A percentile compares a stretch with the other conserved stretches of the same genome.
phyloP scores from a whole-genome alignment of 2,113 vertebrate species.

The Ammodytes marinus region DNA sequence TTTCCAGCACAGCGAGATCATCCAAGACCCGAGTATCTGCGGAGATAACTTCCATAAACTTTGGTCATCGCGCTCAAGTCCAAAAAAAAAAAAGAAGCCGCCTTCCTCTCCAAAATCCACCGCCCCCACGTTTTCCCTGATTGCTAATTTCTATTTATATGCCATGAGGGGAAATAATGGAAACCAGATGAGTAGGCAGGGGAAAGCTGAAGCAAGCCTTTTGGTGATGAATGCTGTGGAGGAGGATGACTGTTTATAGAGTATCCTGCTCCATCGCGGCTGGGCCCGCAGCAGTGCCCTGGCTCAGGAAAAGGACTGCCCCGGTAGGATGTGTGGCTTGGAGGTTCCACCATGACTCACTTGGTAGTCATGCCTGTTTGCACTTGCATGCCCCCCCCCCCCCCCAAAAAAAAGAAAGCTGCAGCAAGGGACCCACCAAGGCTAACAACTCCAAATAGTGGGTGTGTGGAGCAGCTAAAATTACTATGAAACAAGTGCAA shows the following conservation, averaged over 20 bases:
- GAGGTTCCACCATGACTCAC: conserved; percentile 83
- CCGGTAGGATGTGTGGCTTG: conserved; percentile 72
- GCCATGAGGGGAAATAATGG: conserved; percentile 75
- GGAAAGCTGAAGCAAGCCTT: conserved; percentile 63
- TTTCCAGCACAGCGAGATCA: conserved; percentile 19
- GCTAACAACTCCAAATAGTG: conserved; percentile 73
- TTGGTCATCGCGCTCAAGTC: conserved; percentile 44
- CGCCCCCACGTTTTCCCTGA: conserved; percentile 69
- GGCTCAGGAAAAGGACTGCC: conserved; percentile 72
- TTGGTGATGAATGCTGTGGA: conserved; percentile 67
- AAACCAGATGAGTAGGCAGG: conserved; percentile 75
- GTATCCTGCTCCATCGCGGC: conserved; percentile 59
- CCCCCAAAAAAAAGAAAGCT: conserved; percentile 50
- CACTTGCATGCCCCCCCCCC: conserved; percentile 45
- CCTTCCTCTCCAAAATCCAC: conserved; percentile 60
- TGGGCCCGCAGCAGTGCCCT: conserved; percentile 53
- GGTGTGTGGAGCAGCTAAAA: conserved; percentile 74
- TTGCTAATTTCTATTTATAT: conserved; percentile 82
- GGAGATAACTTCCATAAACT: conserved; percentile 68
- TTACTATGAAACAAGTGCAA: conserved; percentile 76
- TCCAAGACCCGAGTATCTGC: conserved; percentile 48
- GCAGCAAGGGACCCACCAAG: conserved; percentile 53
- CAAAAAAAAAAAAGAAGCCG: conserved; percentile 32
- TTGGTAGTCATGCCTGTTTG: conserved; percentile 75
- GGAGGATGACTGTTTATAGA: conserved; percentile 74